A percentile compares a stretch with the other conserved stretches of the same genome.
These are phyloP conservation scores for Peromyscus aztecus DNA, from an alignment of 2,797 vertebrate species.

Conservation along the genomic window DNA sequence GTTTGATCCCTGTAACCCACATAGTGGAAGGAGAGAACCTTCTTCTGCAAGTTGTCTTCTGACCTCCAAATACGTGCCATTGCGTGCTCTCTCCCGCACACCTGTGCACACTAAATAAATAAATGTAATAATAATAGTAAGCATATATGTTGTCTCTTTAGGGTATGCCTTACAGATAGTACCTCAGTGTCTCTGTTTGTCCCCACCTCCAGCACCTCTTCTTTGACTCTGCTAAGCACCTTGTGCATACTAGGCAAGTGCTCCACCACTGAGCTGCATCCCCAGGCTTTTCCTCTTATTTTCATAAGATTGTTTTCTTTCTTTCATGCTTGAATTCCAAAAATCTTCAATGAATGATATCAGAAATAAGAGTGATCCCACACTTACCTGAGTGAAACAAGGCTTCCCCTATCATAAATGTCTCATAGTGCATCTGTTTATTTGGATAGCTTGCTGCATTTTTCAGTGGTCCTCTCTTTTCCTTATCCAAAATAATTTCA, in stretches of 20 bases:
- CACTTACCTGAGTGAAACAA: background rate
- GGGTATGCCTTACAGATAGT: background rate
- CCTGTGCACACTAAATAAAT: background rate
- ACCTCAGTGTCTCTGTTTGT: background rate
- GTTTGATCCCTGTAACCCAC: background rate
- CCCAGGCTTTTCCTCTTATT: background rate
- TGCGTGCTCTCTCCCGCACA: background rate
- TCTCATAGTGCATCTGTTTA: background rate
- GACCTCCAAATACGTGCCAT: background rate
- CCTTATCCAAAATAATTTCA: background rate
- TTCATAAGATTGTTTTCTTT: background rate
- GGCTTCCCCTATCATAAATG: background rate
- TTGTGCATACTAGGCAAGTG: background rate
- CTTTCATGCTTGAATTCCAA: background rate
- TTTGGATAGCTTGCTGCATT: background rate
- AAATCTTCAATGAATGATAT: background rate
- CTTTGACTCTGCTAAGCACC: background rate
- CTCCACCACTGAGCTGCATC: background rate
- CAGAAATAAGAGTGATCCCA: background rate
- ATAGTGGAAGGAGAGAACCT: background rate
- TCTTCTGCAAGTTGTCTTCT: background rate
- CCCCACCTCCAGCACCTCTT: background rate
- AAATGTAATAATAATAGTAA: background rate
- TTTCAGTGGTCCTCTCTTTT: background rate
- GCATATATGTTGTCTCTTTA: background rate